A percentile compares a stretch with the other conserved stretches of the same genome.
Evolutionary conservation across 2,888 invertebrate genomes (phyloP).

Genomic region (Dexiosoma caninum): DNA sequence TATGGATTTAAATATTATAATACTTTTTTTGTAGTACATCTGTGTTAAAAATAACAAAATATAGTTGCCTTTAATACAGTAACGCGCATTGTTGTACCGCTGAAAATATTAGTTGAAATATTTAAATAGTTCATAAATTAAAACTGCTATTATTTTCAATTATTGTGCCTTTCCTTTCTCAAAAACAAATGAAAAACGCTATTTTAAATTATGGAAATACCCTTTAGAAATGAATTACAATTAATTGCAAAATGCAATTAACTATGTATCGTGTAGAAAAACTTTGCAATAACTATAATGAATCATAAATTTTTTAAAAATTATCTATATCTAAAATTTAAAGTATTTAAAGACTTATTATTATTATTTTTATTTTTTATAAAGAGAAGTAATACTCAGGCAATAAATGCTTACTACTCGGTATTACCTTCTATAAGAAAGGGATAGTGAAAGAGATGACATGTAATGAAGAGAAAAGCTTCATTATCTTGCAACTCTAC

Average conservation of each 20-base stretch:
- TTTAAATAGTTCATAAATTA: neutral
- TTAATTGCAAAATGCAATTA: neutral
- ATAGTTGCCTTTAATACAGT: neutral
- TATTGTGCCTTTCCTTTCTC: neutral
- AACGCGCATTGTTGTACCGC: no score
- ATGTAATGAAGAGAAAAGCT: no score
- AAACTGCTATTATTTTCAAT: neutral
- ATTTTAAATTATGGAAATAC: conserved; percentile 5
- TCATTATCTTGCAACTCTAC: no score
- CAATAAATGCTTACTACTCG: no score
- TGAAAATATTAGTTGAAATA: no score
- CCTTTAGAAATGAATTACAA: neutral
- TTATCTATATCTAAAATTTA: neutral
- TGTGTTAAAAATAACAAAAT: neutral
- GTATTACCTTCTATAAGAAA: no score
- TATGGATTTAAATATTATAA: neutral
- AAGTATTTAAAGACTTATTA: conserved; percentile 6
- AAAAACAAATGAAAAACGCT: neutral
- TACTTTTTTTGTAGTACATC: neutral
- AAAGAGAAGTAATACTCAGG: no score
- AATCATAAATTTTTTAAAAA: conserved; percentile 4
- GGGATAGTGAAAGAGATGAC: no score
- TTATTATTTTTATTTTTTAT: no score
- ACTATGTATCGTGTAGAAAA: neutral
- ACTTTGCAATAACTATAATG: no score